phyloP scores from a whole-genome alignment of 2,888 invertebrate species.

The Nemotelus pantherinus region DNA sequence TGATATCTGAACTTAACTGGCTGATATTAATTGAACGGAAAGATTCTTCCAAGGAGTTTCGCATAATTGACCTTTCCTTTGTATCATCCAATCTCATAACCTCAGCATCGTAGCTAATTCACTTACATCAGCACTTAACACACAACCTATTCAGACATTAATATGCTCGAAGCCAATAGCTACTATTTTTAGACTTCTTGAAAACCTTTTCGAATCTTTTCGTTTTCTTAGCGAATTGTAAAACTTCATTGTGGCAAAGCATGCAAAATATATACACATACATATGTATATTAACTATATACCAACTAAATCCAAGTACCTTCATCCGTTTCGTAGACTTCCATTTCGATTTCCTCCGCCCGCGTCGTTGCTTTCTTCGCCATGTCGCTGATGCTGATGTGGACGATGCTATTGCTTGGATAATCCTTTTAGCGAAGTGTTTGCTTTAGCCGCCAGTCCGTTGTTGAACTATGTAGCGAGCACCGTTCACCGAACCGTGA shows the following conservation, averaged over 20 bases:
- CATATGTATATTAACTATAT: background rate
- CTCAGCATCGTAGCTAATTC: too few species aligned
- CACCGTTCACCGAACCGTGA: background rate
- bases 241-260: background rate
- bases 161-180: constrained; percentile 21
- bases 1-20: too few species aligned
- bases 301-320: constrained; percentile 30
- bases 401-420: constrained; percentile 4
- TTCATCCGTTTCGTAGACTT: constrained; percentile 50
- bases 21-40: too few species aligned
- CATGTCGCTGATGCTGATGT: constrained; percentile 11
- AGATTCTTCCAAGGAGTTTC: too few species aligned
- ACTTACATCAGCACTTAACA: too few species aligned
- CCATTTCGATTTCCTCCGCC: constrained; percentile 49
- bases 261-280: constrained; percentile 6
- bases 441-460: constrained; percentile 2
- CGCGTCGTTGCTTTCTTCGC: constrained; percentile 14
- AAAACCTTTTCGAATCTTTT: background rate
- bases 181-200: background rate
- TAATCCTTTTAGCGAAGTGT: constrained; percentile 30
- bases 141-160: background rate
- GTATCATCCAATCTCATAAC: too few species aligned
- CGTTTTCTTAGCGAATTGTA: constrained; percentile 2
- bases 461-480: background rate
- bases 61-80: too few species aligned